phyloP scores from a whole-genome alignment of 2,113 vertebrate species.

The Albula goreensis region DNA sequence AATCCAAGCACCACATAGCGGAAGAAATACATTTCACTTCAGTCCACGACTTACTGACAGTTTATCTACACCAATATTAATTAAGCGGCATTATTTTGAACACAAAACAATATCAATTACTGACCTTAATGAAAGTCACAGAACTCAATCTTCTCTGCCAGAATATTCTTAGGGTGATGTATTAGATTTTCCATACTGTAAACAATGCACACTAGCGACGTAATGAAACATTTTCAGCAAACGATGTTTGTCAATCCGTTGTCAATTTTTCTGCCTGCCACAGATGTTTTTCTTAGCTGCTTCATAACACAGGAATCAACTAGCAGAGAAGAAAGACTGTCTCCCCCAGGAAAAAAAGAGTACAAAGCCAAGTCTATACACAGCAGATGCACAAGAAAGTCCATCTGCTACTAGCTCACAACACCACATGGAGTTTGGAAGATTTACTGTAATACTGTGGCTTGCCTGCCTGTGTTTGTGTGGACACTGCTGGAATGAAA shows the following conservation, averaged over 20 bases:
- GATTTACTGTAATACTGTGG: constrained; percentile 77
- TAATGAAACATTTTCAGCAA: constrained; percentile 90
- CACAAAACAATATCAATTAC: constrained; percentile 83
- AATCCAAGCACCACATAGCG: constrained; percentile 66
- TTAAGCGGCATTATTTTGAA: constrained; percentile 81
- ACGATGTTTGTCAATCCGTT: constrained; percentile 94
- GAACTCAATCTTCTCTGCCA: constrained; percentile 75
- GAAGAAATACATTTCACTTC: constrained; percentile 79
- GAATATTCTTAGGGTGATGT: constrained; percentile 81
- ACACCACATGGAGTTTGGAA: constrained; percentile 92
- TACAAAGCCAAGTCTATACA: constrained; percentile 98
- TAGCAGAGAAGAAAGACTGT: constrained; percentile 95
- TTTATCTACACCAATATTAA: constrained; percentile 86
- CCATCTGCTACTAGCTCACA: constrained; percentile 98
- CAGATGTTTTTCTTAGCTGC: constrained; percentile 99
- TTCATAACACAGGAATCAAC: constrained; percentile 98
- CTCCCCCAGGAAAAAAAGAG: constrained; percentile 96
- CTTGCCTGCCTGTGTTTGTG: constrained; percentile 77
- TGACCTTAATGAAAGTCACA: constrained; percentile 86
- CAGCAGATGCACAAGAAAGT: constrained; percentile 96
- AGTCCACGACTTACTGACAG: constrained; percentile 83
- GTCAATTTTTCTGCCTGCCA: constrained; percentile 94
- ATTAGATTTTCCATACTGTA: constrained; percentile 87
- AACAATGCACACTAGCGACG: constrained; percentile 91
- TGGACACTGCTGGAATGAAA: constrained; percentile 72